A percentile compares a stretch with the other conserved stretches of the same genome.
These are phyloP conservation scores for Lydus trimaculatus DNA, from an alignment of 2,888 invertebrate species.

Conservation along the genomic window DNA sequence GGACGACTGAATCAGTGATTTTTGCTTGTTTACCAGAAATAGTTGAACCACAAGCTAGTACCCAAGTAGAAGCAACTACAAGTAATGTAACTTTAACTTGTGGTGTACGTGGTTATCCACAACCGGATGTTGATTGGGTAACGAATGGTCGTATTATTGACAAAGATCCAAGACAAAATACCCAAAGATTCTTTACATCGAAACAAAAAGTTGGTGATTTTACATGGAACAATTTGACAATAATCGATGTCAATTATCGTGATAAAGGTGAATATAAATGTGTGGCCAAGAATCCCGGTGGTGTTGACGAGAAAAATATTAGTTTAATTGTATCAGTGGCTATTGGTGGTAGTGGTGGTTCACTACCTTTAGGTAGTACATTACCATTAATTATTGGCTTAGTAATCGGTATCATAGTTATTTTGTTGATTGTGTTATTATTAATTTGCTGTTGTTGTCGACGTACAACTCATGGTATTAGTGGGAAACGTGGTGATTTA, in stretches of 20 bases:
- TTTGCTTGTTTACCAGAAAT: slow-evolving; percentile 87
- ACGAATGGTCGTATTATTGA: slow-evolving; percentile 71
- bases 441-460: slow-evolving; percentile 57
- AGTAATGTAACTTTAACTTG: slow-evolving; percentile 78
- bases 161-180: slow-evolving; percentile 59
- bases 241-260: slow-evolving; percentile 60
- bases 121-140: slow-evolving; percentile 79
- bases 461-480: slow-evolving; percentile 41
- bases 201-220: slow-evolving; percentile 45
- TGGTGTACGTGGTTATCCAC: slow-evolving; percentile 77
- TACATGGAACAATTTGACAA: slow-evolving; percentile 68
- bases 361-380: slow-evolving; percentile 49
- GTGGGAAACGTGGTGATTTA: slow-evolving; percentile 48
- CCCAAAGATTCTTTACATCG: slow-evolving; percentile 60
- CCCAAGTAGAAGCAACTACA: slow-evolving; percentile 67
- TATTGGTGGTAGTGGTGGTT: slow-evolving; percentile 34
- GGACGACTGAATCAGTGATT: slow-evolving; percentile 76
- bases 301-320: slow-evolving; percentile 78
- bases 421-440: slow-evolving; percentile 63
- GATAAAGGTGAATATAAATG: slow-evolving; percentile 70
- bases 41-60: slow-evolving; percentile 68
- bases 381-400: slow-evolving; percentile 62
- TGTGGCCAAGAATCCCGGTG: slow-evolving; percentile 83
- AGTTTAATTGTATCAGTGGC: slow-evolving; percentile 62
- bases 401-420: slow-evolving; percentile 59